phyloP scores from a whole-genome alignment of 2,113 vertebrate species.

The Phalacrocorax aristotelis region DNA sequence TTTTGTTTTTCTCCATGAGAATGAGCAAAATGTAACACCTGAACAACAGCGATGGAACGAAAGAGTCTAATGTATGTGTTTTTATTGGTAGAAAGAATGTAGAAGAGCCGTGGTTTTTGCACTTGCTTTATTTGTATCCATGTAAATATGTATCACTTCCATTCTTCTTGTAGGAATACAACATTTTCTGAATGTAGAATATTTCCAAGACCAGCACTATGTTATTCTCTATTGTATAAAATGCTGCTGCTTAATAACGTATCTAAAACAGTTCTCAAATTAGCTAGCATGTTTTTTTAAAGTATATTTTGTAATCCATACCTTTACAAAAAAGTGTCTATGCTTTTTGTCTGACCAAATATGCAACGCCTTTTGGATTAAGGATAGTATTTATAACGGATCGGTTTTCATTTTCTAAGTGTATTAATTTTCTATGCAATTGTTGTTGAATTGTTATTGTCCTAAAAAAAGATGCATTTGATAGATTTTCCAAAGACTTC shows the following conservation, averaged over 20 bases:
- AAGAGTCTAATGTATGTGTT: slow-evolving; percentile 52
- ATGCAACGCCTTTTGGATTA: slow-evolving; percentile 54
- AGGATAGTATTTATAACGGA: slow-evolving; percentile 74
- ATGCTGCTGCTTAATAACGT: slow-evolving; percentile 71
- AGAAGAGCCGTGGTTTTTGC: slow-evolving; percentile 49
- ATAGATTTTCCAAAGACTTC: slow-evolving; percentile 47
- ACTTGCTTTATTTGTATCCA: slow-evolving; percentile 51
- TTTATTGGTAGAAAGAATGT: slow-evolving; percentile 59
- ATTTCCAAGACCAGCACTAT: slow-evolving; percentile 64
- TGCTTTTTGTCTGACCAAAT: slow-evolving; percentile 74
- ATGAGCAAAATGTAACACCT: slow-evolving; percentile 22
- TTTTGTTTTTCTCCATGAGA: slow-evolving; percentile 60
- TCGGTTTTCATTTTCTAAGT: slow-evolving; percentile 41
- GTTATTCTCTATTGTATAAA: slow-evolving; percentile 83
- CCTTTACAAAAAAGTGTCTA: slow-evolving; percentile 66
- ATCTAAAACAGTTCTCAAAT: slow-evolving; percentile 73
- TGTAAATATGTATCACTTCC: slow-evolving; percentile 42
- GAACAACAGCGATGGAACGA: not conserved
- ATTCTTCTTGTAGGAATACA: slow-evolving; percentile 25
- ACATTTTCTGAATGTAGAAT: slow-evolving; percentile 81
- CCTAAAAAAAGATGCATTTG: slow-evolving; percentile 23
- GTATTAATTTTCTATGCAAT: slow-evolving; percentile 58
- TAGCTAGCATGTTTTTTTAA: slow-evolving; percentile 73
- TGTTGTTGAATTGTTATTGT: slow-evolving; percentile 35
- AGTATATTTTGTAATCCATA: slow-evolving; percentile 79